A percentile compares a stretch with the other conserved stretches of the same genome.
These are phyloP conservation scores for Horisme vitalbata DNA, from an alignment of 2,888 invertebrate species.

Conservation along the genomic window DNA sequence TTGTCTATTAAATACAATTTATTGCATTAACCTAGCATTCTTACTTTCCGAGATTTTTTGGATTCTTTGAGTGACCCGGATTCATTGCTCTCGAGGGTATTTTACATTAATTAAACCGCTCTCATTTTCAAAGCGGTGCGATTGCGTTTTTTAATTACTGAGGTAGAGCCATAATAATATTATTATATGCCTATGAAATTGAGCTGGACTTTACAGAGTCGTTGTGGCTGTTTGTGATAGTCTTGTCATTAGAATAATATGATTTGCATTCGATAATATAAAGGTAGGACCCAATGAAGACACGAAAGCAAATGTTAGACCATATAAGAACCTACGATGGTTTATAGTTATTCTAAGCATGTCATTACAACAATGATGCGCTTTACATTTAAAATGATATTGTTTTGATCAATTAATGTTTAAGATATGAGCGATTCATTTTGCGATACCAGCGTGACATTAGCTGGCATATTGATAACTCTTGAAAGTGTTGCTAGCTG, in stretches of 20 bases:
- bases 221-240: constrained; percentile 43
- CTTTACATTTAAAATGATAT: constrained; percentile 10
- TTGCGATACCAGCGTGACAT: constrained; percentile 20
- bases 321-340: constrained; percentile 22
- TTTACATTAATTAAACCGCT: constrained; percentile 21
- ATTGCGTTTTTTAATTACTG: constrained; percentile 4
- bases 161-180: neutral
- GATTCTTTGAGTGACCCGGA: no score
- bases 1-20: no score
- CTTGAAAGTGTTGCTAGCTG: constrained; percentile 28
- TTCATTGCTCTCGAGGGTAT: no score
- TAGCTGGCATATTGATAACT: constrained; percentile 24
- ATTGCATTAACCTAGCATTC: no score
- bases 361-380: constrained; percentile 6
- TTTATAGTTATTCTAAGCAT: constrained; percentile 13
- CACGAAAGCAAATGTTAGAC: constrained; percentile 39
- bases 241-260: constrained; percentile 52
- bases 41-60: no score
- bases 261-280: constrained; percentile 38
- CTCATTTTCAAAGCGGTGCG: constrained; percentile 34
- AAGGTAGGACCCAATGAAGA: constrained; percentile 45
- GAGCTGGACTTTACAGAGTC: no score
- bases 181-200: no score
- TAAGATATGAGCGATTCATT: constrained; percentile 8
- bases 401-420: constrained; percentile 9